Evolutionary conservation across 2,113 vertebrate genomes (phyloP), one percentile per base, ranked within the genome.

Genomic region (Anolis sagrei): DNA sequence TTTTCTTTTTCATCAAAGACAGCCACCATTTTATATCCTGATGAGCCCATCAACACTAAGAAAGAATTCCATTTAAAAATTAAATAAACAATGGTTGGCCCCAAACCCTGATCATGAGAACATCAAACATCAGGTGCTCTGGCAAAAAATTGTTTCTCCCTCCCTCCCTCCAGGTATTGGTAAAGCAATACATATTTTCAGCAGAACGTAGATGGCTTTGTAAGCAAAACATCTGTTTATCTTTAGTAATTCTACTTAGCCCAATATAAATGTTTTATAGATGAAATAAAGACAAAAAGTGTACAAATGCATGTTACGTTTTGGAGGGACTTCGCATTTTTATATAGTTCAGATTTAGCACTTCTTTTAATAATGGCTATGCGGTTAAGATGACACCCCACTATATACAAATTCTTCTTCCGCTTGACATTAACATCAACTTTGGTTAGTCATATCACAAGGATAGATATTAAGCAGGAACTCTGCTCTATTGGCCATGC

Each of bases 171-270:
- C 39, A 68, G 21, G 44, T 48, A 69, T 44, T n/a, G 49, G 21
- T 81, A 16, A 49, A 81, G 7, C 29, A 32, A 29, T 70, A 54
- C 14, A 27, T n/a, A 1, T 27, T 54, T 39, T n/a, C 49, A 61
- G 49, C 1, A 11, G 85, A 54, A 29, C 54, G 36, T 34, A 36
- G 76, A 61, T 64, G 74, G 73, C 13, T 61, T 78, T 34, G 25
- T 58, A 18, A 77, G 3, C 78, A 82, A 68, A 89, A 76, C 39
- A 87, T 77, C 49, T 29, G 62, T 49, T 84, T 73, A 48, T 34
- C 13, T 84, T 69, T 91, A 90, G 85, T 79, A 88, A 44, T 87
- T 91, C 18, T 64, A 25, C 70, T 90, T n/a, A 82, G 69, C 87
- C 58, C 66, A 87, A 51, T 77, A 62, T 29, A 87, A 11, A 36